These are phyloP conservation scores for Cosmopolites sordidus DNA, from an alignment of 2,888 invertebrate genomes.

Conservation along the genomic window DNA sequence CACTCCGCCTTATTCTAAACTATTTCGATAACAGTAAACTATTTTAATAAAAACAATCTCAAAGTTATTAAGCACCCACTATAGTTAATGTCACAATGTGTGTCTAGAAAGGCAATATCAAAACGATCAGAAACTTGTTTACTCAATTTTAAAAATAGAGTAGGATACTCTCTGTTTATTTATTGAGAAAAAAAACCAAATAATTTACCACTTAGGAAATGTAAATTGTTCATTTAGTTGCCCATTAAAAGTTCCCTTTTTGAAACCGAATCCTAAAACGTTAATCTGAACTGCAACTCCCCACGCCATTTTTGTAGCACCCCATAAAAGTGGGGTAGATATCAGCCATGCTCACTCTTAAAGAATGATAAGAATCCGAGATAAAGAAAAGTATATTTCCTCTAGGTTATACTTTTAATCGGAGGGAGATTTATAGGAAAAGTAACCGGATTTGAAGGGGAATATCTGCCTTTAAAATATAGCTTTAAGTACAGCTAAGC, in stretches of 20 bases:
- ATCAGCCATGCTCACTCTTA: constrained; percentile 24
- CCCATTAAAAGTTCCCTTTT: not conserved
- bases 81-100: no score
- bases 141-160: no score
- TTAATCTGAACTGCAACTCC: not conserved
- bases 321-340: constrained; percentile 27
- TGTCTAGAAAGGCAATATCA: no score
- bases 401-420: constrained; percentile 46
- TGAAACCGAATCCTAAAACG: not conserved
- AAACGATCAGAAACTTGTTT: no score
- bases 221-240: not conserved
- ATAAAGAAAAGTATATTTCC: constrained; percentile 39
- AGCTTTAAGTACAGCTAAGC: no score
- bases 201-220: no score
- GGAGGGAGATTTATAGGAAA: constrained; percentile 26
- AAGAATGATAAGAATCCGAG: constrained; percentile 37
- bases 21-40: no score
- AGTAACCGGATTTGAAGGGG: constrained; percentile 1
- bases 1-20: no score
- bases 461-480: not conserved
- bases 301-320: constrained; percentile 25
- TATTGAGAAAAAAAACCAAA: no score
- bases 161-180: no score
- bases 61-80: no score
- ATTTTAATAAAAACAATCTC: no score